Base-by-base conservation (phyloP, 1,140 invertebrate species). In the Scaptomyza hsui region DNA sequence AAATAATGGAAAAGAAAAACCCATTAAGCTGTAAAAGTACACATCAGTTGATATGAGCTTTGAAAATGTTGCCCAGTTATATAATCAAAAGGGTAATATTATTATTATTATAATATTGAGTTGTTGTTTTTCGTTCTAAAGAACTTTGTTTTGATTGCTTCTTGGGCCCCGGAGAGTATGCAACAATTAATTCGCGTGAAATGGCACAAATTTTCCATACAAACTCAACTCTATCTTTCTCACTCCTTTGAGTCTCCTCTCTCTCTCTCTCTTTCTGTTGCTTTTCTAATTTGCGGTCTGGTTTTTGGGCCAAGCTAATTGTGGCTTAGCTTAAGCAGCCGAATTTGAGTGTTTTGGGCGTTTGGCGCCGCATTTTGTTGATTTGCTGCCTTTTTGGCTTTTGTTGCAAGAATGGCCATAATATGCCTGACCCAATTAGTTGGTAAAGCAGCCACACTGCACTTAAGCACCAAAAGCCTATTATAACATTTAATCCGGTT, bases 141-240 rank as follows among this genome's bases (percentile, higher is more conserved):
- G 37, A 45, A 44, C 41, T 60, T 9, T 53, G 62, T 51, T 65
- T 39, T 67, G 60, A 55, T 70, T 70, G 48, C 42, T 29, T 29
- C 6, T 29, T 29, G 6, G 7, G 7, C 7, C 6, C 26, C 26
- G 26, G 18, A 29, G 13, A 57, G 51, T 44, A 56, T 56, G 61
- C 69, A 68, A 67, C 63, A 72, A 60, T 59, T 57, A 67, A 65
- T 72, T 72, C 62, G 62, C 53, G 68, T 67, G 68, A 72, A 72
- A 71, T 32, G 61, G 41, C 39, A 15, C 51, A 35, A 55, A 42
- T 32, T 57, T 18, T 1, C n/a, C 21, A 18, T n/a, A 60, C 4
- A 24, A 24, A 5, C 26, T 29, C 26, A 29, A 12, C 49, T 35
- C 29, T 7, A 12, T 5, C n/a, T 37, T 21, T 63, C 18, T 32